A percentile compares a stretch with the other conserved stretches of the same genome.
phyloP scores from a whole-genome alignment of 2,113 vertebrate genomes.

The Menidia beryllina region DNA sequence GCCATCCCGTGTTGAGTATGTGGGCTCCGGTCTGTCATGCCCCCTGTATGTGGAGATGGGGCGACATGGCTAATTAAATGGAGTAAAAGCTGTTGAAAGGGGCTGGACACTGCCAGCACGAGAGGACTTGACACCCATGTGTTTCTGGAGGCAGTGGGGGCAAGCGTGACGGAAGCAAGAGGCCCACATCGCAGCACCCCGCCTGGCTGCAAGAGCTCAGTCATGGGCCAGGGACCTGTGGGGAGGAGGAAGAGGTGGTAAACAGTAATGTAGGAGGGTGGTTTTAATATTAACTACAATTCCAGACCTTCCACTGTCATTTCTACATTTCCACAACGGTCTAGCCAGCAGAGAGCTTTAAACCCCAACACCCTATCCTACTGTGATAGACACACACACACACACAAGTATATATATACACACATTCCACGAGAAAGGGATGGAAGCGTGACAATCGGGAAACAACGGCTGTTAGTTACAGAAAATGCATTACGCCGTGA shows the following conservation, averaged over 20 bases:
- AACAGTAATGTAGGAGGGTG: conserved; percentile 53
- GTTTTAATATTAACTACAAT: conserved; percentile 87
- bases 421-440: conserved; percentile 94
- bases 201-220: conserved; percentile 74
- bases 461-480: conserved; percentile 99
- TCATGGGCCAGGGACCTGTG: conserved; percentile 37
- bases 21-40: conserved; percentile 42
- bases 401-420: conserved; percentile 30
- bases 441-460: conserved; percentile 99
- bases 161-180: conserved; percentile 72
- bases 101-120: conserved; percentile 56
- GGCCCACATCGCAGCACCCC: conserved; percentile 64
- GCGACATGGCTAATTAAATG: conserved; percentile 75
- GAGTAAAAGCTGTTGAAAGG: conserved; percentile 78
- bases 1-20: conserved; percentile 43
- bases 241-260: conserved; percentile 46
- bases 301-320: conserved; percentile 85
- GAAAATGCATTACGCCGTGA: conserved; percentile 99
- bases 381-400: conserved; percentile 48
- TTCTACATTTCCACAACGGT: conserved; percentile 72
- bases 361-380: conserved; percentile 79
- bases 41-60: conserved; percentile 33
- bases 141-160: conserved; percentile 55
- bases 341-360: conserved; percentile 82
- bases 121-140: conserved; percentile 73